phyloP scores from a whole-genome alignment of 2,113 vertebrate species.

The Callospermophilus lateralis region DNA sequence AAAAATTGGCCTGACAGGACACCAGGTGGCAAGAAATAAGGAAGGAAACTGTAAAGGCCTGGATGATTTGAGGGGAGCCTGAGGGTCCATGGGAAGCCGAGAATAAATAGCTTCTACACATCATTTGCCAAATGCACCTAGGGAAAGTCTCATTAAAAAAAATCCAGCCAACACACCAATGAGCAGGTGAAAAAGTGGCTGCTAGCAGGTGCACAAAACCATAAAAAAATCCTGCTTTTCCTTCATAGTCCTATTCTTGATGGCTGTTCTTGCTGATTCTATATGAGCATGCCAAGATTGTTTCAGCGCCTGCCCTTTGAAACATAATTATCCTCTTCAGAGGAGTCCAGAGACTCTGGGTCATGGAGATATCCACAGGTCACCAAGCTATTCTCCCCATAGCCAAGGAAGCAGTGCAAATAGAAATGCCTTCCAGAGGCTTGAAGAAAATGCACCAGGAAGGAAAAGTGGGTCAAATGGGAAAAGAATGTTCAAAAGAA shows the following conservation, averaged over 20 bases:
- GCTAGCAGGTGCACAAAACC: conserved; percentile 70
- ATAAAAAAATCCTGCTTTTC: conserved; percentile 46
- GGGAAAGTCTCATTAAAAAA: conserved; percentile 65
- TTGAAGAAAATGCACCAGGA: conserved; percentile 54
- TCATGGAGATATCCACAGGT: conserved; percentile 12
- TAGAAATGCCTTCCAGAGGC: conserved; percentile 26
- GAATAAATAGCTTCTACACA: conserved; percentile 71
- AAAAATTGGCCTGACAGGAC: conserved; percentile 71
- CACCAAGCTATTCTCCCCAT: conserved; percentile 48
- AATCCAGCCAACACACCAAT: conserved; percentile 68
- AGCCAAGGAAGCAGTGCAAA: conserved; percentile 44
- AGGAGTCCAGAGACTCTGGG: conserved; percentile 29
- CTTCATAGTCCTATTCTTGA: conserved; percentile 25
- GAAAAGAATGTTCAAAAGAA: conserved; percentile 45
- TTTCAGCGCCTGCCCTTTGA: conserved; percentile 59
- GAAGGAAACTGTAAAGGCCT: conserved; percentile 52
- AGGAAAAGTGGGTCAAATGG: background rate
- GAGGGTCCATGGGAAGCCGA: conserved; percentile 40
- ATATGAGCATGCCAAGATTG: conserved; percentile 54
- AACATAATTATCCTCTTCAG: conserved; percentile 50
- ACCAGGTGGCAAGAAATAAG: conserved; percentile 69
- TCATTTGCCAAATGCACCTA: conserved; percentile 70
- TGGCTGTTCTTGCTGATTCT: conserved; percentile 31
- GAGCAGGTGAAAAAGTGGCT: conserved; percentile 73
- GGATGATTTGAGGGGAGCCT: conserved; percentile 68